These are phyloP conservation scores for Phorcus lineatus DNA, from an alignment of 2,888 invertebrate species.

Conservation along the genomic window DNA sequence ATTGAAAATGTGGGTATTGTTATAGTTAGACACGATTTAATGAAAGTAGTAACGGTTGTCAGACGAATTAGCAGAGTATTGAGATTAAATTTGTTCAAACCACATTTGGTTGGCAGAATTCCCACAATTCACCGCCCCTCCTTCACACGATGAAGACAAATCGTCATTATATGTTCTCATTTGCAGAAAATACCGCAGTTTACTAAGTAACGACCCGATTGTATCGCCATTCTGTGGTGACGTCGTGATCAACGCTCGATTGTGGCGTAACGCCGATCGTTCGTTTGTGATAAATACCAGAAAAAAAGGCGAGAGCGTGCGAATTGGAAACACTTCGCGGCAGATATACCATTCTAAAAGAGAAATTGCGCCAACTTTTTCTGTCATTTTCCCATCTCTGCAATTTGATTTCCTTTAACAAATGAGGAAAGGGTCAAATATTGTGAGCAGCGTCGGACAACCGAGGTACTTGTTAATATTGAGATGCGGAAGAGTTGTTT, in stretches of 20 bases:
- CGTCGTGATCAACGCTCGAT: neutral
- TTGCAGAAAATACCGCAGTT: conserved; percentile 8
- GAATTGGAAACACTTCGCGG: neutral
- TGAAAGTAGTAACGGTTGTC: neutral
- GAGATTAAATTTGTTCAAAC: conserved; percentile 20
- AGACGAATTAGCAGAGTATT: neutral
- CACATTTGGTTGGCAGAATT: neutral
- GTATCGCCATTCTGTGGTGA: neutral
- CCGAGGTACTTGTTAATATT: conserved; percentile 8
- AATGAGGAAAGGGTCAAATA: conserved; percentile 6
- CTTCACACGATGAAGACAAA: conserved; percentile 9
- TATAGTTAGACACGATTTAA: conserved; percentile 12
- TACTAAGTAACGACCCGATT: conserved; percentile 4
- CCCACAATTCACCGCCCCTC: conserved; percentile 4
- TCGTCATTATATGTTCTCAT: conserved; percentile 16
- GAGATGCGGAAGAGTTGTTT: conserved; percentile 18
- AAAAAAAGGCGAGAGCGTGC: neutral
- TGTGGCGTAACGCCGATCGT: neutral
- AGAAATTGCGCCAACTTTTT: conserved; percentile 19
- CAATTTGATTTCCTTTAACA: conserved; percentile 19
- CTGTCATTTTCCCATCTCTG: conserved; percentile 12
- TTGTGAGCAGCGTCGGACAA: neutral
- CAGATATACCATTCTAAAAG: conserved; percentile 17
- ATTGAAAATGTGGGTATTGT: conserved; percentile 15
- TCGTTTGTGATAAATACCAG: conserved; percentile 19